Evolutionary conservation across 2,797 vertebrate species (phyloP).

Genomic region (Hyperoplus lanceolatus): DNA sequence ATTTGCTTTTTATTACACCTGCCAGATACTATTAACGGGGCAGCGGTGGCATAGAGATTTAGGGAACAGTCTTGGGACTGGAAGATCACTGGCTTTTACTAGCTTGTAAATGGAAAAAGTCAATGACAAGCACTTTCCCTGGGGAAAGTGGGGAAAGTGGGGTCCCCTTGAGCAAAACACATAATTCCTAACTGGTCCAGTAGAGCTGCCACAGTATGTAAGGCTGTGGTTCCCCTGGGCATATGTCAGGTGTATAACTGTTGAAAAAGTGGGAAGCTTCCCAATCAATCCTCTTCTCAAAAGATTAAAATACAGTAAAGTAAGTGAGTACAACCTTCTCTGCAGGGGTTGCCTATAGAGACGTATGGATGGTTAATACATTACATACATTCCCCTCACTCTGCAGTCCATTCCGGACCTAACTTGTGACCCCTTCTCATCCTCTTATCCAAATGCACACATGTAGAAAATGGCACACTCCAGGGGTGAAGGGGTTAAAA

Average conservation of each 20-base stretch:
- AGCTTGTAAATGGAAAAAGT: slow-evolving; percentile 39
- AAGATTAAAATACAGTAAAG: not conserved
- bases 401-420: slow-evolving; percentile 3
- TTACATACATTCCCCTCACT: slow-evolving; percentile 44
- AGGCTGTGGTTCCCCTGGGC: not conserved
- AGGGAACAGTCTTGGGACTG: slow-evolving; percentile 23
- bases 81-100: slow-evolving; percentile 28
- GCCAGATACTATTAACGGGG: slow-evolving; percentile 58
- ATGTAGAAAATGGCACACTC: slow-evolving; percentile 34
- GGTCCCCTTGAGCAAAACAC: slow-evolving; percentile 22
- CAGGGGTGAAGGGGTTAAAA: slow-evolving; percentile 81
- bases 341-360: slow-evolving; percentile 1
- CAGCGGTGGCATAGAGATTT: slow-evolving; percentile 36
- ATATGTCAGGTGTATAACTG: not conserved
- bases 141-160: slow-evolving; percentile 3
- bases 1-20: slow-evolving; percentile 74
- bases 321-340: slow-evolving; percentile 1
- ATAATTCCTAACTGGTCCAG: slow-evolving; percentile 11
- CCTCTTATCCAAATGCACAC: slow-evolving; percentile 44
- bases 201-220: slow-evolving; percentile 2
- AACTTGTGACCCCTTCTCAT: slow-evolving; percentile 43
- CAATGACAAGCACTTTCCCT: slow-evolving; percentile 41
- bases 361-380: slow-evolving; percentile 6
- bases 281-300: not conserved
- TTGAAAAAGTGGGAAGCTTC: not conserved